Percentiles rank a stretch among this genome's conserved stretches.
phyloP scores from a whole-genome alignment of 1,140 invertebrate genomes.

The Tetragnatha versicolor region DNA sequence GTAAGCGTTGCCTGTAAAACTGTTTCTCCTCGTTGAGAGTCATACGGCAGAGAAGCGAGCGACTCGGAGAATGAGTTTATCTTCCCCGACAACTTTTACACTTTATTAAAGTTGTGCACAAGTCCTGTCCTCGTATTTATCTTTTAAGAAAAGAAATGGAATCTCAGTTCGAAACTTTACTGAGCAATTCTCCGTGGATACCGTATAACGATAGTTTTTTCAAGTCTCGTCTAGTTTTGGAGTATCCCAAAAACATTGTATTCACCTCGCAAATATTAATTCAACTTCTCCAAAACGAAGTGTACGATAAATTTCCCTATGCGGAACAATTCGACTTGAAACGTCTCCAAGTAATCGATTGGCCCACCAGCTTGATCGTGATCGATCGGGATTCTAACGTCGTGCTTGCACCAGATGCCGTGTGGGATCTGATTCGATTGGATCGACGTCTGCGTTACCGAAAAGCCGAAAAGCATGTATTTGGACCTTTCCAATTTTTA shows the following conservation, averaged over 20 bases:
- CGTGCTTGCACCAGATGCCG: background rate
- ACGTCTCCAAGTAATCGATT: background rate
- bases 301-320: background rate
- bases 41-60: too few species aligned
- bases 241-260: slow-evolving; percentile 8
- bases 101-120: too few species aligned
- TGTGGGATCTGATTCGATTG: background rate
- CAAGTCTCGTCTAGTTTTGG: background rate
- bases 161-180: too few species aligned
- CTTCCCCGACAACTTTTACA: too few species aligned
- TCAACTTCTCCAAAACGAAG: background rate
- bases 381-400: background rate
- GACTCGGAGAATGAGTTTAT: too few species aligned
- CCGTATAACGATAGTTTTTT: too few species aligned
- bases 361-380: background rate
- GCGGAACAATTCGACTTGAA: background rate
- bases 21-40: too few species aligned
- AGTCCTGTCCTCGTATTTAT: too few species aligned
- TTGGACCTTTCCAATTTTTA: background rate
- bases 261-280: background rate
- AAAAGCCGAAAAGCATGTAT: background rate
- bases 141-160: too few species aligned
- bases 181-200: too few species aligned
- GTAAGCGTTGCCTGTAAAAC: too few species aligned
- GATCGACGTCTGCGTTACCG: background rate